These are phyloP conservation scores for Puntigrus tetrazona DNA, from an alignment of 2,113 vertebrate genomes.

Conservation along the genomic window DNA sequence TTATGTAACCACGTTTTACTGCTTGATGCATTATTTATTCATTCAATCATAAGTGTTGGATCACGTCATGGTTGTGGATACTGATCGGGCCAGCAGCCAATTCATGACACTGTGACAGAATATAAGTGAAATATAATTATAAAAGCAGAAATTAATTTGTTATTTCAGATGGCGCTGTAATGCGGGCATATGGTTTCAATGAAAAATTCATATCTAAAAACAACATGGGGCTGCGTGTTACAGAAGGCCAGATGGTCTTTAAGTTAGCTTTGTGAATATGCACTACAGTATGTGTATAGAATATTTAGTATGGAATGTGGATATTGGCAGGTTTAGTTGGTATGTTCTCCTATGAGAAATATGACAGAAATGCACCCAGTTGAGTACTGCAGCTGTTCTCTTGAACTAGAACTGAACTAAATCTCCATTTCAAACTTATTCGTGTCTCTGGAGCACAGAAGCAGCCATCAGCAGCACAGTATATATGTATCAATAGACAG, in stretches of 20 bases:
- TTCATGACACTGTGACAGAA: background rate
- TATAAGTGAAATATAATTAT: background rate
- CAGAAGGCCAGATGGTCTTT: background rate
- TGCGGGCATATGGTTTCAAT: background rate
- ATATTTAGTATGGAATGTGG: background rate
- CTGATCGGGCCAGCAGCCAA: background rate
- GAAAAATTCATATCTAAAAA: background rate
- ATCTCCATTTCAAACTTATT: background rate
- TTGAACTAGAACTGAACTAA: background rate
- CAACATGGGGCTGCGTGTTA: background rate
- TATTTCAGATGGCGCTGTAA: background rate
- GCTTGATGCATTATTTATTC: slow-evolving; percentile 13
- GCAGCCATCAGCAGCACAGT: no score
- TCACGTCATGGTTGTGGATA: background rate
- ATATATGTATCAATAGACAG: no score
- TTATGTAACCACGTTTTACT: slow-evolving; percentile 14
- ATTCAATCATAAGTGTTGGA: slow-evolving; percentile 8
- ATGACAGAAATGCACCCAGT: background rate
- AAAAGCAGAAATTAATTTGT: background rate
- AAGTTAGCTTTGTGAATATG: background rate
- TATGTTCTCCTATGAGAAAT: background rate
- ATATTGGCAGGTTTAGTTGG: background rate
- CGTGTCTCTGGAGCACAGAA: no score
- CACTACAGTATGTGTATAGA: background rate
- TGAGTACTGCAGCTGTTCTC: background rate